Evolutionary conservation across 2,113 vertebrate species (phyloP).

Genomic region (Lophura nycthemera): DNA sequence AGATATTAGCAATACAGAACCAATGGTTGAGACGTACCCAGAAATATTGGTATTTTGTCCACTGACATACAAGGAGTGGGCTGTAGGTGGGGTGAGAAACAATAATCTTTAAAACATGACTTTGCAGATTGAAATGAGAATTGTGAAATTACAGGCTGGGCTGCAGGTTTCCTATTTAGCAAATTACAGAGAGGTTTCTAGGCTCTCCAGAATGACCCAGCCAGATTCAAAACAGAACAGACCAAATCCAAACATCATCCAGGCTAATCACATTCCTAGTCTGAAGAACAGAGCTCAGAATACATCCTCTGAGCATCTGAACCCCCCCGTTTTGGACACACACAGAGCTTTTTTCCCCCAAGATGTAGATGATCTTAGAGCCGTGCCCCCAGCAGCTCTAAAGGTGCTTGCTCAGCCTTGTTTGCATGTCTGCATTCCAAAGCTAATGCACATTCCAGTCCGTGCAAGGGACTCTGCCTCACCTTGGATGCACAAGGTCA

Average conservation of each 20-base stretch:
- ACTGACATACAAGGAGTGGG: constrained; percentile 13
- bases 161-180: constrained; percentile 27
- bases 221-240: background rate
- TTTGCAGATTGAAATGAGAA: background rate
- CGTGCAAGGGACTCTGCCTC: background rate
- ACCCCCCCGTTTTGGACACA: background rate
- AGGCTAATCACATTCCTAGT: background rate
- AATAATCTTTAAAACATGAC: background rate
- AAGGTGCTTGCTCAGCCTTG: background rate
- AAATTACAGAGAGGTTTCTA: constrained; percentile 53
- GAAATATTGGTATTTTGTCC: constrained; percentile 34
- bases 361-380: background rate
- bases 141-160: constrained; percentile 4
- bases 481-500: background rate
- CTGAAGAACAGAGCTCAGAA: background rate
- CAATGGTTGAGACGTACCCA: background rate
- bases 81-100: background rate
- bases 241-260: background rate
- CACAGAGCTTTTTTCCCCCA: background rate
- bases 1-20: constrained; percentile 2
- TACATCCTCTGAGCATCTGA: background rate
- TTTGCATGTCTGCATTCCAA: constrained; percentile 65
- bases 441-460: constrained; percentile 58
- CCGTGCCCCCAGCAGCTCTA: background rate
- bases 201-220: background rate